These are phyloP conservation scores for Dicycla oo DNA, from an alignment of 2,888 invertebrate genomes.

Conservation along the genomic window DNA sequence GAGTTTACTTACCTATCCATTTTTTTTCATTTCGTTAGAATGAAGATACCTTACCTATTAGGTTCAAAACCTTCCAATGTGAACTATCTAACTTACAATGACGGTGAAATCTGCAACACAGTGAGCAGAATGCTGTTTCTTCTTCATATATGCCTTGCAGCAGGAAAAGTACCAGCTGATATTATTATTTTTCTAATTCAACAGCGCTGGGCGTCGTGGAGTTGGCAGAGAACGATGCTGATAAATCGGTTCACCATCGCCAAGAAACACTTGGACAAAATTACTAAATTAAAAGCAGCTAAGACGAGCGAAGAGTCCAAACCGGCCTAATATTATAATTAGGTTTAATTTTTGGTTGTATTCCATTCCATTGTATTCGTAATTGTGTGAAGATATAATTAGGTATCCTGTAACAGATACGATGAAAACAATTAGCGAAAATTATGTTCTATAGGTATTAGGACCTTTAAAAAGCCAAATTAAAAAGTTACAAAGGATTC, in stretches of 20 bases:
- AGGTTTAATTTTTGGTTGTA: background rate
- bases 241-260: conserved; percentile 77
- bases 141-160: background rate
- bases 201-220: conserved; percentile 82
- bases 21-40: too few species aligned
- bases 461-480: background rate
- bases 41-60: too few species aligned
- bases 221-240: conserved; percentile 79
- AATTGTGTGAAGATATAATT: background rate
- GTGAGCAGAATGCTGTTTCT: background rate
- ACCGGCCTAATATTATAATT: conserved; percentile 43
- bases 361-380: background rate
- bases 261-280: conserved; percentile 75
- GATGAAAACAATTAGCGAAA: background rate
- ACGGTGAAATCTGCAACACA: background rate
- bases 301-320: conserved; percentile 56
- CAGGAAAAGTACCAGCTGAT: background rate
- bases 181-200: conserved; percentile 34
- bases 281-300: conserved; percentile 69
- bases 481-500: background rate
- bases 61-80: background rate
- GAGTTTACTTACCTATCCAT: too few species aligned
- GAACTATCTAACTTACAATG: background rate
- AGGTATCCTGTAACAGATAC: background rate
- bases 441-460: background rate